phyloP scores from a whole-genome alignment of 2,888 invertebrate genomes.

The Watsonalla binaria region DNA sequence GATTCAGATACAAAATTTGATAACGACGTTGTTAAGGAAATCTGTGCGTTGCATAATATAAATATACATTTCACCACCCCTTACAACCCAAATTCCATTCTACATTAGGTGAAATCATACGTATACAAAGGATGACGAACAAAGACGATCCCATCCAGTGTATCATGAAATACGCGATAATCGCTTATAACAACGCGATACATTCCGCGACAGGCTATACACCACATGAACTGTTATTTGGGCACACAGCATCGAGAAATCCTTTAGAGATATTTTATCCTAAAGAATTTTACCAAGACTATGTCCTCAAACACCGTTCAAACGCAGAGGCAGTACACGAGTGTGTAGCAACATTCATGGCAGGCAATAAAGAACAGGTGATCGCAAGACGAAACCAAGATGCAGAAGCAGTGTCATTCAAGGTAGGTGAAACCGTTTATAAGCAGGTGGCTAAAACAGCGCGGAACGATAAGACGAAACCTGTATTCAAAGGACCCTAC shows the following conservation, averaged over 20 bases:
- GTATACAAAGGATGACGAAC: constrained; percentile 19
- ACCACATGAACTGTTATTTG: constrained; percentile 25
- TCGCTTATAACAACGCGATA: constrained; percentile 26
- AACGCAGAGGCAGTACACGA: too few species aligned
- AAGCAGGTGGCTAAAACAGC: too few species aligned
- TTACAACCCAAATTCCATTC: constrained; percentile 22
- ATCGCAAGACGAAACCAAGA: too few species aligned
- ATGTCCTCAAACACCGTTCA: constrained; percentile 81
- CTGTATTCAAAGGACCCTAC: too few species aligned
- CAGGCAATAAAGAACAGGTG: too few species aligned
- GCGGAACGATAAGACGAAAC: too few species aligned
- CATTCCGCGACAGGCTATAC: constrained; percentile 27
- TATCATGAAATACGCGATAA: constrained; percentile 26
- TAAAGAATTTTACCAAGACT: constrained; percentile 80
- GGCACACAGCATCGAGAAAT: constrained; percentile 26
- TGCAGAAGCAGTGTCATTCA: too few species aligned
- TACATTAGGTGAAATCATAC: constrained; percentile 14
- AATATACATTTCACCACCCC: constrained; percentile 19
- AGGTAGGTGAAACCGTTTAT: too few species aligned
- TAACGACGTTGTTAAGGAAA: constrained; percentile 23
- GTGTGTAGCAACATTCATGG: too few species aligned
- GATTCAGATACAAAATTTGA: constrained; percentile 25
- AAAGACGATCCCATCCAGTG: constrained; percentile 17
- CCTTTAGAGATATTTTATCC: constrained; percentile 29
- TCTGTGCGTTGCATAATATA: constrained; percentile 17